Base-by-base conservation (phyloP, 2,113 vertebrate species). In the Leiothrix lutea region DNA sequence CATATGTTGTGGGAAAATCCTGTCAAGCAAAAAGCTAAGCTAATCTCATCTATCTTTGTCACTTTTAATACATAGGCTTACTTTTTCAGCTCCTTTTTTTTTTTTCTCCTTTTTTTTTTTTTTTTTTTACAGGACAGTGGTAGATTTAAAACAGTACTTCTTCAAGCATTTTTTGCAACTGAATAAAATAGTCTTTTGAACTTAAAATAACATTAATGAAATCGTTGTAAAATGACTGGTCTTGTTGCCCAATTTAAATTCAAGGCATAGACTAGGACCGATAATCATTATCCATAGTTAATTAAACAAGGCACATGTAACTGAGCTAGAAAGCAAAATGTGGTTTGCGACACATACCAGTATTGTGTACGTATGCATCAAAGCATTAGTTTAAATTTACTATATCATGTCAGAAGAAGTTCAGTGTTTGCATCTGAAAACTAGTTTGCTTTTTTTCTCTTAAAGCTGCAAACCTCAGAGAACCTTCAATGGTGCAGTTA, bases 1-100 rank as follows among this genome's bases (percentile, higher is more conserved):
- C 97, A 97, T 98, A 98, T 97, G 97, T 97, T 82, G 31, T 96
- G 94, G 96, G 96, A 97, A 98, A 98, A 98, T 95, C 88, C 96
- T 97, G 94, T 98, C 97, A 98, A 97, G 96, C 80, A 95, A 96
- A 97, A 95, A 95, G 83, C 72, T 61, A 74, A 94, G 47, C 90
- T 91, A 97, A 95, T 97, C 90, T 86, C 96, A 97, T 98, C 92
- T 97, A 93, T 98, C 96, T 98, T 91, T 97, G 96, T 97, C 97
- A 96, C 66, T 93, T 96, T 97, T 92, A 96, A 97, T 95, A 90
- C 3, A 11, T 36, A 90, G 48, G 91, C 53, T 95, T 97, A 90
- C 17, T 95, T 92, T 87, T 95, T 92, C 73, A 92, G 82, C 19
- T 38, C 26, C 8, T 29, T 74, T 79, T 88, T 58, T 35, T 28